Evolutionary conservation across 1,140 invertebrate genomes (phyloP).

Genomic region (Leptinotarsa lineolata): DNA sequence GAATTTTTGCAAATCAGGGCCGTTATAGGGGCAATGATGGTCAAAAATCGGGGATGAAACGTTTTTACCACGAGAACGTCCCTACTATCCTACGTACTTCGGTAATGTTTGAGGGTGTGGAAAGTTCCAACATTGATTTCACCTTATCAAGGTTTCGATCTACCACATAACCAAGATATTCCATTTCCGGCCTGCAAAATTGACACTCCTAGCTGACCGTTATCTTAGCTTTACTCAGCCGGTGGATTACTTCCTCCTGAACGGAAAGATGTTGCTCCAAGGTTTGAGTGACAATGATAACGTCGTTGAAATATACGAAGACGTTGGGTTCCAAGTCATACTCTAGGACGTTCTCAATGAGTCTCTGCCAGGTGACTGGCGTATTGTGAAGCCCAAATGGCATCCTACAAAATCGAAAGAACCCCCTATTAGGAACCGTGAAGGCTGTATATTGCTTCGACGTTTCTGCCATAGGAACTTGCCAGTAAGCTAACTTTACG

Average conservation of each 20-base stretch:
- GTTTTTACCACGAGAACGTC: slow-evolving; percentile 52
- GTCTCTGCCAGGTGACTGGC: no score
- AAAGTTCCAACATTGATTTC: neutral
- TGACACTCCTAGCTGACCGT: neutral
- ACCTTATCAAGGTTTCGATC: neutral
- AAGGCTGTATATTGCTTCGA: no score
- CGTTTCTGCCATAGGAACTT: no score
- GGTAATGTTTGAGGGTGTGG: slow-evolving; percentile 37
- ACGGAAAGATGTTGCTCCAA: no score
- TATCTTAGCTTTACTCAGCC: neutral
- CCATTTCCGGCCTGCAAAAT: neutral
- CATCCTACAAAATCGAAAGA: no score
- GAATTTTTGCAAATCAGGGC: slow-evolving; percentile 38
- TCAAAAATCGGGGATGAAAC: slow-evolving; percentile 54
- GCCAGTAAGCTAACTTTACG: no score
- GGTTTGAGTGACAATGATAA: no score
- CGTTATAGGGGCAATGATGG: slow-evolving; percentile 52
- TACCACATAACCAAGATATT: neutral
- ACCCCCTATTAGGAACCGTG: no score
- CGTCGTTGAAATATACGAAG: no score
- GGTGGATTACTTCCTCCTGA: neutral
- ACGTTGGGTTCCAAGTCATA: no score
- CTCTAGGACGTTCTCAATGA: no score
- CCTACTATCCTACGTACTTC: slow-evolving; percentile 48
- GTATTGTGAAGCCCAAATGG: no score